A percentile compares a stretch with the other conserved stretches of the same genome.
These are phyloP conservation scores for Chascanopsetta lugubris DNA, from an alignment of 2,113 vertebrate genomes.

Conservation along the genomic window DNA sequence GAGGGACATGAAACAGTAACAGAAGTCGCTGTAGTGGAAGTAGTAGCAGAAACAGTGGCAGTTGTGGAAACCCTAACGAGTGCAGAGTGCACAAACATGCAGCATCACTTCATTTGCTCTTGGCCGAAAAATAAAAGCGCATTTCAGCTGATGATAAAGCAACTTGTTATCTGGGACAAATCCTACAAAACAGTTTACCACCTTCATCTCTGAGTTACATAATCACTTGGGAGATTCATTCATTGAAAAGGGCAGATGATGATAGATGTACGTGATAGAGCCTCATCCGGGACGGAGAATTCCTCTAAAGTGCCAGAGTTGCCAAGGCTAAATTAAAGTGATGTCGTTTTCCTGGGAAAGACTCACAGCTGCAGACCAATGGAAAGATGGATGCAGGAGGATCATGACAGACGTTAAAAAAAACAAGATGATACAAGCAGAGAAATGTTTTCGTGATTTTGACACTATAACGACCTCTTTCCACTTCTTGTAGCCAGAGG, in stretches of 20 bases:
- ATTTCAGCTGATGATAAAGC: not conserved
- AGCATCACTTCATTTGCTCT: slow-evolving; percentile 4
- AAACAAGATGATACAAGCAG: slow-evolving; percentile 12
- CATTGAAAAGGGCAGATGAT: slow-evolving; percentile 13
- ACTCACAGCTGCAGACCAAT: slow-evolving; percentile 15
- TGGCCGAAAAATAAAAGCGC: slow-evolving; percentile 11
- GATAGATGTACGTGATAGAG: slow-evolving; percentile 30
- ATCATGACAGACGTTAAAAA: slow-evolving; percentile 33
- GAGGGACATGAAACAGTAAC: not conserved
- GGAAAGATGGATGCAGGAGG: slow-evolving; percentile 31
- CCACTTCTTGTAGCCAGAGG: not conserved
- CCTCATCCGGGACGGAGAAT: slow-evolving; percentile 35
- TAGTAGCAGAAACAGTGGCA: not conserved
- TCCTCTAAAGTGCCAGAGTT: slow-evolving; percentile 34
- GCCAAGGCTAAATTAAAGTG: slow-evolving; percentile 30
- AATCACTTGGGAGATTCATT: slow-evolving; percentile 38
- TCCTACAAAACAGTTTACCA: slow-evolving; percentile 11
- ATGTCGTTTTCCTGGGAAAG: slow-evolving; percentile 39
- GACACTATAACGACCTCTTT: not conserved
- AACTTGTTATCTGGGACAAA: slow-evolving; percentile 6
- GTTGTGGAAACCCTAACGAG: not conserved
- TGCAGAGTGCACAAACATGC: not conserved
- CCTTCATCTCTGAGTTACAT: slow-evolving; percentile 19
- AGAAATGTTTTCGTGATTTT: slow-evolving; percentile 18
- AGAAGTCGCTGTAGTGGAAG: not conserved